phyloP scores from a whole-genome alignment of 2,797 vertebrate genomes.

The Dipus sagitta region DNA sequence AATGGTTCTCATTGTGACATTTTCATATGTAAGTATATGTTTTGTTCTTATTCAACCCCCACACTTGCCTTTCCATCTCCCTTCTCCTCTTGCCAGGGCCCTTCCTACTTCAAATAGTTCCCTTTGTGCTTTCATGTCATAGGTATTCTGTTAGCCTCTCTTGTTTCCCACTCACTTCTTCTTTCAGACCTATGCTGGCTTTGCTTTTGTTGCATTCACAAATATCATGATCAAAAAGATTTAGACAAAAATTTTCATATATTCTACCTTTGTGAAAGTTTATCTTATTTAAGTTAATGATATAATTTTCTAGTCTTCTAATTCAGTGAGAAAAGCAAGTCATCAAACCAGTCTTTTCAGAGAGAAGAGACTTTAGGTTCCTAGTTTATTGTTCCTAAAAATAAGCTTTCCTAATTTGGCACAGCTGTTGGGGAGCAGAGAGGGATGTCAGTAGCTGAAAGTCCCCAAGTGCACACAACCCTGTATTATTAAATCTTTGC shows the following conservation, averaged over 20 bases:
- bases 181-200: background rate
- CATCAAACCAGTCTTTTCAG: constrained; percentile 38
- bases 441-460: constrained; percentile 53
- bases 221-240: background rate
- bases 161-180: background rate
- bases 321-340: constrained; percentile 18
- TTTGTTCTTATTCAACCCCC: background rate
- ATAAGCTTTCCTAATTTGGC: constrained; percentile 72
- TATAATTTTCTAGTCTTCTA: constrained; percentile 28
- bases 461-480: constrained; percentile 59
- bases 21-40: background rate
- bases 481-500: constrained; percentile 34
- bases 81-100: too few species aligned
- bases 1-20: background rate
- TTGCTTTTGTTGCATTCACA: background rate
- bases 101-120: background rate
- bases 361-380: constrained; percentile 22
- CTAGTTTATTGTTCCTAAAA: constrained; percentile 73
- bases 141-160: background rate
- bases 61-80: background rate
- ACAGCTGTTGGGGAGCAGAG: background rate
- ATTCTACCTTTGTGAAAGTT: background rate
- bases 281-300: constrained; percentile 27
- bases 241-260: background rate
- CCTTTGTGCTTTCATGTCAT: background rate